These are phyloP conservation scores for Progne subis DNA, from an alignment of 2,113 vertebrate genomes.

Conservation along the genomic window DNA sequence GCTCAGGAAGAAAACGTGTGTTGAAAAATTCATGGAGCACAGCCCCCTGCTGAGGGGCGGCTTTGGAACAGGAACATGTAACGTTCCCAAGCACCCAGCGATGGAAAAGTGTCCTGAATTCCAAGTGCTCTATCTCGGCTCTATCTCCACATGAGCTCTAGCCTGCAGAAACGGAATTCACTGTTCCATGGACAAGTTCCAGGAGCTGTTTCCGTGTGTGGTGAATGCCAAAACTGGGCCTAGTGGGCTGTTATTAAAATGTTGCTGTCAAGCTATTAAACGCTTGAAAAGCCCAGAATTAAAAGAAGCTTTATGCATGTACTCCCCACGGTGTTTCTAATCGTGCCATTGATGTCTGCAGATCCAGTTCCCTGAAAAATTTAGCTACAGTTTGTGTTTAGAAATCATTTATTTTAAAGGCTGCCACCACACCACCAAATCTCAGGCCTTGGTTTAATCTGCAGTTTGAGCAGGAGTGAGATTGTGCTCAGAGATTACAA, in stretches of 20 bases:
- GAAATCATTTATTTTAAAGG: slow-evolving; percentile 46
- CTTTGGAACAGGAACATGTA: accelerated
- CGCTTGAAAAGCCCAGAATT: slow-evolving; percentile 68
- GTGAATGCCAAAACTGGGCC: slow-evolving; percentile 64
- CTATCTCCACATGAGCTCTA: slow-evolving; percentile 42
- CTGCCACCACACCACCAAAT: slow-evolving; percentile 6
- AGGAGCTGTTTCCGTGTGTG: slow-evolving; percentile 57
- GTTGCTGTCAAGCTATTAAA: slow-evolving; percentile 71
- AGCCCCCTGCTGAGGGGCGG: background rate
- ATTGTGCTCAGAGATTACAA: background rate
- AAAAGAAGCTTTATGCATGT: slow-evolving; percentile 59
- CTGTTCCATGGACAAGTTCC: slow-evolving; percentile 56
- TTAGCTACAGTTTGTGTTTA: slow-evolving; percentile 68
- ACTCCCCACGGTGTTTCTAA: slow-evolving; percentile 51
- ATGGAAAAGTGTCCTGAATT: slow-evolving; percentile 23
- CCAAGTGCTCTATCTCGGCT: slow-evolving; percentile 10
- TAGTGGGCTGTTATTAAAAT: slow-evolving; percentile 71
- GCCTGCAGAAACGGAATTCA: slow-evolving; percentile 63
- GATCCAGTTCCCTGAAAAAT: slow-evolving; percentile 56
- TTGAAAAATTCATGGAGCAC: background rate
- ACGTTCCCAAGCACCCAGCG: background rate
- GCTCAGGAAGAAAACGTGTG: background rate
- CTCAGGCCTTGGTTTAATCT: background rate
- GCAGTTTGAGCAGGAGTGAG: slow-evolving; percentile 7
- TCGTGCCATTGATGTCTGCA: slow-evolving; percentile 29